Base-by-base conservation (phyloP, 2,888 invertebrate species). In the Mallateleia sp. region DNA sequence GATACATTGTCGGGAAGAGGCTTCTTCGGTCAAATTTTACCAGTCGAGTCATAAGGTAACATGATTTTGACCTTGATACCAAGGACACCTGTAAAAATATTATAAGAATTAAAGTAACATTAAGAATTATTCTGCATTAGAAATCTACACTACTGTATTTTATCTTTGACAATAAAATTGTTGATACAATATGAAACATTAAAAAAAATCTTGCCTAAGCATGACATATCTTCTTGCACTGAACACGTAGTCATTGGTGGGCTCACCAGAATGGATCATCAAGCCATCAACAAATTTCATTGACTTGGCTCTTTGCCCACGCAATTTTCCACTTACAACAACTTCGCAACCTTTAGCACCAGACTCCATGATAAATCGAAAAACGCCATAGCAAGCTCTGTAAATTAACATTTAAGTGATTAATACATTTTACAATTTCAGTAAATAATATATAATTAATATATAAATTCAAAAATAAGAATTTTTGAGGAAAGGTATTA, bases 211-310 rank as follows among this genome's bases (percentile, higher is more conserved):
- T 96, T 99, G 99, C 95, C 99, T 97, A 82, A 99, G 97, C 93
- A 99, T 97, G 38, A 99, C 99, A 95, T 99, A 99, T 92, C 99
- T 96, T 64, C 99, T 99, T 85, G 99, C 99, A 54, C 98, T 98
- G 95, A 99, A 99, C 72, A 99, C 99, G 93, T 99, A 99, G 94
- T 99, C 99, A 94, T 99, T 99, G 96, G 98, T 98, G 38, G 99
- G 99, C 95, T 99, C 99, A 95, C 99, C 99, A 91, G 99, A 99
- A 96, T 99, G 99, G 95, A 99, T 99, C 99, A 99, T 99, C 87
- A 99, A 97, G 88, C 99, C 99, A 94, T 99, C 99, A 47, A 99
- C 99, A 95, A 99, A 99, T 96, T 99, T 99, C 99, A 99, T 99
- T 78, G 99, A 99, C 96, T 99, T 99, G 90, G 99, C 99, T 96